Conservation (phyloP, 2,797 vertebrate genomes). For the Scarus forsteni region DNA sequence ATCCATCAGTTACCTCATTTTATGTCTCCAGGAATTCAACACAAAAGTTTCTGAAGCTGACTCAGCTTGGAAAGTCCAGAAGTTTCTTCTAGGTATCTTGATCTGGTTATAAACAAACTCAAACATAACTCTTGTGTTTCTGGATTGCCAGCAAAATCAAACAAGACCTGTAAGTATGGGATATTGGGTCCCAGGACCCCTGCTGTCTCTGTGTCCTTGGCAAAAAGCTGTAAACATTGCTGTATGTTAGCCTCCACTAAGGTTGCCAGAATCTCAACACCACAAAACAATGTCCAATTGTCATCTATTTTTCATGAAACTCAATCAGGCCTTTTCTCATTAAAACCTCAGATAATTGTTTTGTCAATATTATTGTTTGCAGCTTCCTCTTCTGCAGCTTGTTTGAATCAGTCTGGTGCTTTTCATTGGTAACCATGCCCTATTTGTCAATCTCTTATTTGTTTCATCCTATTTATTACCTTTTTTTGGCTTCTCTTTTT, state of each 20-base stretch:
- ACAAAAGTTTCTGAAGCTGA: slow-evolving; percentile 1
- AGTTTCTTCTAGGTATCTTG: too few species aligned
- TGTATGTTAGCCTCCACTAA: too few species aligned
- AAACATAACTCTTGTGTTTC: too few species aligned
- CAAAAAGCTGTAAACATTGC: too few species aligned
- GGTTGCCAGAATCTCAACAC: background rate
- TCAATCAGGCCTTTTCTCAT: slow-evolving; percentile 10
- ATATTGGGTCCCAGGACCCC: too few species aligned
- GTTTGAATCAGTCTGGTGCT: slow-evolving; percentile 33
- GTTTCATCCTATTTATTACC: slow-evolving; percentile 31
- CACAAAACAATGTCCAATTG: slow-evolving; percentile 20
- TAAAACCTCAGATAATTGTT: slow-evolving; percentile 34
- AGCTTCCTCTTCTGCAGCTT: slow-evolving; percentile 22
- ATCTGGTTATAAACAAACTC: too few species aligned
- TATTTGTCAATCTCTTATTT: slow-evolving; percentile 43
- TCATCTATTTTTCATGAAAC: slow-evolving; percentile 27
- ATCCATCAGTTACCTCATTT: slow-evolving; percentile 25
- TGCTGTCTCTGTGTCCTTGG: too few species aligned
- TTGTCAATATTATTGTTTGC: slow-evolving; percentile 45
- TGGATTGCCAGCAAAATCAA: too few species aligned
- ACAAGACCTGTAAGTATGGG: too few species aligned
- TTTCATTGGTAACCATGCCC: slow-evolving; percentile 29
- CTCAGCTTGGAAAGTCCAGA: background rate
- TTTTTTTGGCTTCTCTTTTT: slow-evolving; percentile 36
- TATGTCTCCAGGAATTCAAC: slow-evolving; percentile 12